Evolutionary conservation across 2,888 invertebrate species (phyloP), one percentile per base, ranked within the genome.

Genomic region (Pterostichus madidus): DNA sequence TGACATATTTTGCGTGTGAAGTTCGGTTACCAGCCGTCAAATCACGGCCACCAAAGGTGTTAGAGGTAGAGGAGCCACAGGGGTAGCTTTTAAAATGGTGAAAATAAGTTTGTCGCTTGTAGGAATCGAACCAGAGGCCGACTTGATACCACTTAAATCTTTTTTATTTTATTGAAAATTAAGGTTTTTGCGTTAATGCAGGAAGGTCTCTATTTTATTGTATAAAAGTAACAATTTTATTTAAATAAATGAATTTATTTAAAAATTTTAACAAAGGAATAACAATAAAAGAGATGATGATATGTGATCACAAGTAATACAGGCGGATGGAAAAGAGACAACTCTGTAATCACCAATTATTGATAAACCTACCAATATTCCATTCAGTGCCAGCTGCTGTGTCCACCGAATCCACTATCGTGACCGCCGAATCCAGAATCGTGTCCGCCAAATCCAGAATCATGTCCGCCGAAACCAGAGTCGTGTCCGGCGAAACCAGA

Each of bases 301-400:
- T 64, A 64, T 64, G 39, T 39, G 39, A 39, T 39, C 39, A 39
- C 35, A 64, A 64, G 39, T 13, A n/a, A 64, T 24, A 13, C 7
- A 8, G 24, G 24, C 10, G 7, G 17, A 11, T 11, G 17, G n/a
- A 64, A 39, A 44, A 15, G 44, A 2, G 68, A 17, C 5, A 71
- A 15, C 5, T 10, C 7, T 13, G 39, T 44, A 17, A 46, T 46
- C 68, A 71, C 11, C 49, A 49, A 39, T 39, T 39, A 39, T 39
- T 39, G 39, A 5, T 39, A 39, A 6, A 39, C 1, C 49, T 49
- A 13, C 13, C 13, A 49, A n/a, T n/a, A 10, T 64, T 64, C 35
- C 64, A 64, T 64, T 64, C 13, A 64, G 64, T 64, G 64, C 64
- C 64, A 64, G 8, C n/a, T 49, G 31, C 49, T 11, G 49, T 75